Base-by-base conservation (phyloP, 2,113 vertebrate genomes). In the Dunckerocampus dactyliophorus region DNA sequence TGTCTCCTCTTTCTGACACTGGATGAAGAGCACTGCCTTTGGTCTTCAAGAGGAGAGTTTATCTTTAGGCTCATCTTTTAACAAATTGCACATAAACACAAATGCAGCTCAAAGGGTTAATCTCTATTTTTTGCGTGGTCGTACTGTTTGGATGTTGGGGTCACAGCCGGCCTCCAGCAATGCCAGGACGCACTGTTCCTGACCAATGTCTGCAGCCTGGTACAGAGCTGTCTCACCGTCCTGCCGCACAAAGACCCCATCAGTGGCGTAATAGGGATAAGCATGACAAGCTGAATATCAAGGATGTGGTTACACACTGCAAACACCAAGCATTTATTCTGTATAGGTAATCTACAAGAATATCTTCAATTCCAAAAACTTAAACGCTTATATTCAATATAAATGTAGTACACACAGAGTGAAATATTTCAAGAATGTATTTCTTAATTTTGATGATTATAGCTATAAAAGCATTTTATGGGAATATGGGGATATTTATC, bases 151-250 rank as follows among this genome's bases (percentile, higher is more conserved):
- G 75, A 93, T 71, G 78, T 92, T 92, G 65, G 92, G 89, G 58
- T 97, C 90, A 83, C 94, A 94, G 67, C 87, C 88, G 2, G 89
- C 90, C 64, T 92, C 85, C 84, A 95, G 79, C 55, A 96, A 76
- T 15, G 89, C 75, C 70, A 89, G 68, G 28, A 91, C 89, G 84
- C 92, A 95, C 72, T 91, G 90, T 71, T 93, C 89, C 60, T 93
- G 76, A 43, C 87, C 80, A 39, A 85, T 88, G 63, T 90, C 85
- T 66, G 91, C 87, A 63, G 94, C 90, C 77, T 92, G 83, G 71
- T 90, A 94, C 85, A 98, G 90, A 7, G 93, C 88, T 1, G 91
- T 95, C 87, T 95, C 91, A 45, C 92, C 90, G 0, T 89, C 88
- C 94, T 96, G 64, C 6, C 49, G 67, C 19, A 73, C 48, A 62